Base-by-base conservation (phyloP, 2,888 invertebrate species). In the Spodoptera exigua region DNA sequence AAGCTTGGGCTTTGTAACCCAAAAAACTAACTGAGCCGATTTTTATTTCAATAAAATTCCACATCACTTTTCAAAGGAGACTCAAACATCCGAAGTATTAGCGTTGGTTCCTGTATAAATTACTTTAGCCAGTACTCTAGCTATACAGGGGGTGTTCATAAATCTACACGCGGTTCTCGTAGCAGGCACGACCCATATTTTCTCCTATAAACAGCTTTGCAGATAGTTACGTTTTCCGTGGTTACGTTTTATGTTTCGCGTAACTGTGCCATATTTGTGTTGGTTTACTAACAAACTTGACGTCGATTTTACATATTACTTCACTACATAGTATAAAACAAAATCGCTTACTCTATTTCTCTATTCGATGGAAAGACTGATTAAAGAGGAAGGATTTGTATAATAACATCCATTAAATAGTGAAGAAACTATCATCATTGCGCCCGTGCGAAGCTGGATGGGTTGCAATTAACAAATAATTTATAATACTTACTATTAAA, bases 131-230 rank as follows among this genome's bases (percentile, higher is more conserved):
- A 62, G 49, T 63, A 56, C 49, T 53, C 21, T 17, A 39, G 46
- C 74, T 63, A 73, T 71, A 60, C 56, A 71, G 32, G 11, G 43
- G 47, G 41, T 55, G 56, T 53, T 47, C 56, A 68, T 71, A 73
- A 73, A 73, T 71, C 55, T 49, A 17, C 52, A 52, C 46, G 61
- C 52, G 53, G 70, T 73, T 55, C 45, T 40, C 40, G 54, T 39
- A 55, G 54, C 56, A 68, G 55, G 37, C 44, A 59, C 47, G 60
- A 39, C 40, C 73, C 59, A 71, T 63, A 71, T 73, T 68, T 70
- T 59, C 53, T 51, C 41, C 39, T 43, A 56, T 59, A 70, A 67
- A 71, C 59, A 53, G 53, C 52, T 73, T 73, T 56, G 53, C 45
- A 47, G 69, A 68, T 73, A 53, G 62, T 49, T 53, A 53, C 37